Percentiles rank a stretch among this genome's conserved stretches.
Evolutionary conservation across 2,113 vertebrate genomes (phyloP).

Genomic region (Bothrops jararaca): DNA sequence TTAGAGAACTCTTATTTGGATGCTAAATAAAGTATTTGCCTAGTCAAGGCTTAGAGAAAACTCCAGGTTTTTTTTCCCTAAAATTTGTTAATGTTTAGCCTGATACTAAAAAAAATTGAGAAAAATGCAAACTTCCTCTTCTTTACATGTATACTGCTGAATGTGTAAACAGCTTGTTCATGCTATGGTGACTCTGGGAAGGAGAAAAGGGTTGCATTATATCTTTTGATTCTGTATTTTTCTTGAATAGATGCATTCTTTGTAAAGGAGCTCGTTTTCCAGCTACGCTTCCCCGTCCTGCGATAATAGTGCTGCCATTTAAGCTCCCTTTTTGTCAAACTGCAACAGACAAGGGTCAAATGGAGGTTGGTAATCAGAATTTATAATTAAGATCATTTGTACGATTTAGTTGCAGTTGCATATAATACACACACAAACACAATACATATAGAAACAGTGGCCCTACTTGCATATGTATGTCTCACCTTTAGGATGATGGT

Average conservation of each 20-base stretch:
- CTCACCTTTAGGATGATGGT: no score
- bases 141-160: background rate
- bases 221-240: conserved; percentile 31
- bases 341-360: conserved; percentile 91
- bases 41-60: background rate
- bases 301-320: conserved; percentile 86
- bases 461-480: background rate
- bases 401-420: background rate
- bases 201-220: background rate
- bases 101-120: background rate
- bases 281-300: conserved; percentile 90
- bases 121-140: background rate
- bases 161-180: background rate
- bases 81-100: background rate
- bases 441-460: background rate
- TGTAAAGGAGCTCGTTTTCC: conserved; percentile 94
- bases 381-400: background rate
- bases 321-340: conserved; percentile 89
- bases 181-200: no score
- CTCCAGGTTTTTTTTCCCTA: background rate
- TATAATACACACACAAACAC: background rate
- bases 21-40: background rate
- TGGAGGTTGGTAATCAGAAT: conserved; percentile 85
- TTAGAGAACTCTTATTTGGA: background rate
- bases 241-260: conserved; percentile 86